Evolutionary conservation across 2,888 invertebrate species (phyloP).

Genomic region (Apomyelois bistriatella): DNA sequence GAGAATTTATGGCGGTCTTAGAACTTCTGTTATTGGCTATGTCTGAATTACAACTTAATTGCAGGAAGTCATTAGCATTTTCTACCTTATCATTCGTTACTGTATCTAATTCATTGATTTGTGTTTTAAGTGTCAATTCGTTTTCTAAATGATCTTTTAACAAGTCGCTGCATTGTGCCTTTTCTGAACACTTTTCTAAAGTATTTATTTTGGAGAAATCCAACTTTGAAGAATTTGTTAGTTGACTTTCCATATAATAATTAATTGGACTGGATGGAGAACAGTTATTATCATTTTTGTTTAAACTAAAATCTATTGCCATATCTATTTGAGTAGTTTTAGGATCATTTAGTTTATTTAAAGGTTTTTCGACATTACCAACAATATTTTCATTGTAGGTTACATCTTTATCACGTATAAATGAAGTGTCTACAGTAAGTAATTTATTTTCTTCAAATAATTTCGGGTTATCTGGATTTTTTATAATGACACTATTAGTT

Average conservation of each 20-base stretch:
- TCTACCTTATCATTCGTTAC: background rate
- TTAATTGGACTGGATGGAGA: conserved; percentile 3
- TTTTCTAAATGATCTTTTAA: background rate
- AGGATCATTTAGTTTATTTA: conserved; percentile 8
- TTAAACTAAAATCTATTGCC: conserved; percentile 61
- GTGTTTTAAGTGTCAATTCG: background rate
- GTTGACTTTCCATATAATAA: conserved; percentile 14
- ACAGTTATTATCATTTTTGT: conserved; percentile 31
- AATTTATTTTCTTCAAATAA: conserved; percentile 30
- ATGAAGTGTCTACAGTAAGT: background rate
- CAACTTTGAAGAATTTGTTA: background rate
- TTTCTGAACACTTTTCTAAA: background rate
- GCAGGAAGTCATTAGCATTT: background rate
- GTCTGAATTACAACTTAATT: no score
- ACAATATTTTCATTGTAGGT: background rate
- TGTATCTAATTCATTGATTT: background rate
- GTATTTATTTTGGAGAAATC: background rate
- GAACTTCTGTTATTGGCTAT: no score
- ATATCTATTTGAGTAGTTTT: conserved; percentile 29
- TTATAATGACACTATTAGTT: conserved; percentile 71
- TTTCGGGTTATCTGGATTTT: conserved; percentile 67
- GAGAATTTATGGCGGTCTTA: no score
- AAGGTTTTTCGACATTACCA: background rate
- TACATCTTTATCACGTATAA: background rate
- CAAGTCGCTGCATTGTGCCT: background rate